These are phyloP conservation scores for Drosophila algonquin DNA, from an alignment of 2,888 invertebrate genomes.

Conservation along the genomic window DNA sequence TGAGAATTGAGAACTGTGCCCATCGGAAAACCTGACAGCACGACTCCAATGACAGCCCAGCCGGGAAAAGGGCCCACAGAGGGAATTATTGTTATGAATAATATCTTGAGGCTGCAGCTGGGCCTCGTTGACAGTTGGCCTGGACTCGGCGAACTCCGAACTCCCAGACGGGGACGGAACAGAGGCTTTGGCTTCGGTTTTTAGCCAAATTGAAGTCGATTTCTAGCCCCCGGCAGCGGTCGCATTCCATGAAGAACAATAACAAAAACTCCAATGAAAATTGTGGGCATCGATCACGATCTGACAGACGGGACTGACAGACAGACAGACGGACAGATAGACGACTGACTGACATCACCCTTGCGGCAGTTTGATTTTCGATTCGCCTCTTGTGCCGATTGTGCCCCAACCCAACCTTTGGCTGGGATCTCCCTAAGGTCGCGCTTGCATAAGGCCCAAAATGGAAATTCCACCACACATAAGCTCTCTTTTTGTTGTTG, in stretches of 20 bases:
- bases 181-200: no score
- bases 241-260: constrained; percentile 67
- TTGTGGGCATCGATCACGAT: constrained; percentile 71
- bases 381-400: constrained; percentile 17
- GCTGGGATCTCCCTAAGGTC: constrained; percentile 47
- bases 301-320: constrained; percentile 35
- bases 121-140: constrained; percentile 69
- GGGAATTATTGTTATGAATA: constrained; percentile 31
- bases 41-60: constrained; percentile 29
- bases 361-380: constrained; percentile 50
- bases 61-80: constrained; percentile 41
- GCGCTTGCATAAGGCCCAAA: constrained; percentile 18
- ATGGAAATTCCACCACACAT: constrained; percentile 8
- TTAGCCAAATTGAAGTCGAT: constrained; percentile 54
- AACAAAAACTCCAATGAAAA: constrained; percentile 37
- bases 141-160: constrained; percentile 5
- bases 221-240: constrained; percentile 72
- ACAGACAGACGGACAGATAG: constrained; percentile 26
- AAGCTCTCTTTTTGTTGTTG: constrained; percentile 1
- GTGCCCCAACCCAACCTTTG: constrained; percentile 29
- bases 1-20: constrained; percentile 11
- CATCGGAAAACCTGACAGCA: constrained; percentile 37
- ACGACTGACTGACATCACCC: constrained; percentile 69
- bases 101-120: constrained; percentile 59
- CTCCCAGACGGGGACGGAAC: no score